Percentiles rank a stretch among this genome's conserved stretches.
phyloP scores from a whole-genome alignment of 1,140 invertebrate species.

The Ceratoteleas bidentatus region DNA sequence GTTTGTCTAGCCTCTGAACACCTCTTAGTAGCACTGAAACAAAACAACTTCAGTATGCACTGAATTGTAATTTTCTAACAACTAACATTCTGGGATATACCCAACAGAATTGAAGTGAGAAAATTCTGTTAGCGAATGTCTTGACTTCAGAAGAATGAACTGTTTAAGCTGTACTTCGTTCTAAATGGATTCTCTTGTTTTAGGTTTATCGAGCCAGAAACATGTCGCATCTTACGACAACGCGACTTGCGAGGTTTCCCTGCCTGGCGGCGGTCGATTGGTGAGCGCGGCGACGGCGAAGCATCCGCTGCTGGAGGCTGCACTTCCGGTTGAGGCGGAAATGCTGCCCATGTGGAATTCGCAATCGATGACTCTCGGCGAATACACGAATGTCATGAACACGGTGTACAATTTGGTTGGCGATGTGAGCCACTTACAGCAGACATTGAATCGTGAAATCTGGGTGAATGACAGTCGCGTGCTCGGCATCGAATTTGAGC shows the following conservation, averaged over 20 bases:
- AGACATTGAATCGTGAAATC: slow-evolving; percentile 90
- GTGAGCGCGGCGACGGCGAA: slow-evolving; percentile 89
- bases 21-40: too few relatives aligned
- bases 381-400: slow-evolving; percentile 89
- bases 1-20: background rate
- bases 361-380: slow-evolving; percentile 88
- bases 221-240: slow-evolving; percentile 89
- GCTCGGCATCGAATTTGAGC: slow-evolving; percentile 94
- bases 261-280: slow-evolving; percentile 86
- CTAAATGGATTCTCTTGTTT: slow-evolving; percentile 33
- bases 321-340: slow-evolving; percentile 94
- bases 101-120: too few relatives aligned
- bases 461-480: slow-evolving; percentile 92
- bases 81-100: too few relatives aligned
- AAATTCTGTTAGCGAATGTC: background rate
- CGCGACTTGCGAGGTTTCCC: slow-evolving; percentile 87
- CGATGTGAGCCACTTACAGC: slow-evolving; percentile 90
- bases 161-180: background rate
- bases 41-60: too few relatives aligned
- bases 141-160: too few relatives aligned
- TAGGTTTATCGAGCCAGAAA: slow-evolving; percentile 83
- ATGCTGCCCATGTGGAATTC: slow-evolving; percentile 94
- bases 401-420: slow-evolving; percentile 90
- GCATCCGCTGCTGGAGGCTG: slow-evolving; percentile 92
- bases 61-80: too few relatives aligned